A percentile compares a stretch with the other conserved stretches of the same genome.
These are phyloP conservation scores for Drosophila neotestacea DNA, from an alignment of 2,888 invertebrate genomes.

Conservation along the genomic window DNA sequence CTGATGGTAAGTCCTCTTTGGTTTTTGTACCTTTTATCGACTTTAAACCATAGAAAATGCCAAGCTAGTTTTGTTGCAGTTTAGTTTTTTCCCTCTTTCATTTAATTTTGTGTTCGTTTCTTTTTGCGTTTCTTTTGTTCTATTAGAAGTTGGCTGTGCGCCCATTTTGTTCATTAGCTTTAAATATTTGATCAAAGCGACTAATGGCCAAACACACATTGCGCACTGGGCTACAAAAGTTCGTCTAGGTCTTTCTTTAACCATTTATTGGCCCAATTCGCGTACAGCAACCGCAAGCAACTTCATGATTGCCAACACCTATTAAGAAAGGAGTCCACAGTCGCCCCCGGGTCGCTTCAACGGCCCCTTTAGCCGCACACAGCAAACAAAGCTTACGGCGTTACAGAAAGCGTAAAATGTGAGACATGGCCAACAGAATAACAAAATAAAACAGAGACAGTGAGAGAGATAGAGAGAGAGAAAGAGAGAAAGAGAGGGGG, in stretches of 20 bases:
- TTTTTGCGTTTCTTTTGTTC: slow-evolving; percentile 34
- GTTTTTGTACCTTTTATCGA: slow-evolving; percentile 22
- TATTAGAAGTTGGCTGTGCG: slow-evolving; percentile 47
- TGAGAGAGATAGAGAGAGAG: neutral
- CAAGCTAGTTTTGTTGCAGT: slow-evolving; percentile 51
- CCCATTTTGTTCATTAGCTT: slow-evolving; percentile 73
- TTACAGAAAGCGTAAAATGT: slow-evolving; percentile 34
- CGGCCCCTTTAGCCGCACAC: slow-evolving; percentile 18
- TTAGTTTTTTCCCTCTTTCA: slow-evolving; percentile 2
- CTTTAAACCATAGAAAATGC: slow-evolving; percentile 61
- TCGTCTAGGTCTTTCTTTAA: slow-evolving; percentile 12
- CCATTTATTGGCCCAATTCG: slow-evolving; percentile 44
- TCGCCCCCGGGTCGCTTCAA: neutral
- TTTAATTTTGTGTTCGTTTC: slow-evolving; percentile 15
- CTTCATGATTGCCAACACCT: slow-evolving; percentile 75
- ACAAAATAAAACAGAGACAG: slow-evolving; percentile 28
- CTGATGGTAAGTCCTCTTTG: slow-evolving; percentile 35
- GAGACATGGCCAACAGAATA: slow-evolving; percentile 46
- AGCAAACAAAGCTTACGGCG: slow-evolving; percentile 53
- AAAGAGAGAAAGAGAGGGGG: neutral
- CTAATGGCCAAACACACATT: slow-evolving; percentile 61
- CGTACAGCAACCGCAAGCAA: slow-evolving; percentile 50
- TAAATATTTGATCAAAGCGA: slow-evolving; percentile 78
- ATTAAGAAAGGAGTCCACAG: slow-evolving; percentile 59
- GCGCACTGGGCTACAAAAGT: slow-evolving; percentile 28